Percentiles rank a stretch among this genome's conserved stretches.
Evolutionary conservation across 1,140 invertebrate genomes (phyloP).

Genomic region (Rhagoletis pomonella): DNA sequence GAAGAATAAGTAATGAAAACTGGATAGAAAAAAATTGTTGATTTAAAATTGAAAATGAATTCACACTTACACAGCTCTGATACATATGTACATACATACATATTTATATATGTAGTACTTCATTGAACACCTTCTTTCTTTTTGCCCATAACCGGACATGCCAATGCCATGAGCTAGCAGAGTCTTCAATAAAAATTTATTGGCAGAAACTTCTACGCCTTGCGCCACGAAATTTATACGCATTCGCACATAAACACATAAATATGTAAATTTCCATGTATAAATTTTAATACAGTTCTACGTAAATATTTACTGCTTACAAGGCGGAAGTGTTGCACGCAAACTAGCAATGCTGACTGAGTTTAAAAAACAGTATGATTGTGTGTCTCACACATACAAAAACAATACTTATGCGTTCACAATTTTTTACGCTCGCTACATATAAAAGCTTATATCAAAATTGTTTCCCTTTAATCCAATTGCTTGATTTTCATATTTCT

Average conservation of each 20-base stretch:
- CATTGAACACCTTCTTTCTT: not conserved
- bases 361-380: too few relatives aligned
- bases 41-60: too few relatives aligned
- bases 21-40: too few relatives aligned
- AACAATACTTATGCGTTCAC: not conserved
- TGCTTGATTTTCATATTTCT: not conserved
- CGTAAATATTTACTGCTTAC: not conserved
- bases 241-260: not conserved
- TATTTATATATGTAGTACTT: too few relatives aligned
- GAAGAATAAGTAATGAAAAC: too few relatives aligned
- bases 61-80: too few relatives aligned
- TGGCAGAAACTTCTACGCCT: not conserved
- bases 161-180: not conserved
- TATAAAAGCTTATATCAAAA: not conserved
- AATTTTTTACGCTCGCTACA: not conserved
- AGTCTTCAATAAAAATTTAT: not conserved
- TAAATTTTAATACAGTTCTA: not conserved
- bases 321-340: constrained; percentile 6
- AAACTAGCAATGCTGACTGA: not conserved
- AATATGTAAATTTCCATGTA: too few relatives aligned
- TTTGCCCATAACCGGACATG: not conserved
- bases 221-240: not conserved
- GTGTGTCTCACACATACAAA: not conserved
- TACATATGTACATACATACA: too few relatives aligned
- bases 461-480: not conserved